Percentiles rank a stretch among this genome's conserved stretches.
Evolutionary conservation across 2,113 vertebrate species (phyloP).

Genomic region (Dicerorhinus sumatrensis): DNA sequence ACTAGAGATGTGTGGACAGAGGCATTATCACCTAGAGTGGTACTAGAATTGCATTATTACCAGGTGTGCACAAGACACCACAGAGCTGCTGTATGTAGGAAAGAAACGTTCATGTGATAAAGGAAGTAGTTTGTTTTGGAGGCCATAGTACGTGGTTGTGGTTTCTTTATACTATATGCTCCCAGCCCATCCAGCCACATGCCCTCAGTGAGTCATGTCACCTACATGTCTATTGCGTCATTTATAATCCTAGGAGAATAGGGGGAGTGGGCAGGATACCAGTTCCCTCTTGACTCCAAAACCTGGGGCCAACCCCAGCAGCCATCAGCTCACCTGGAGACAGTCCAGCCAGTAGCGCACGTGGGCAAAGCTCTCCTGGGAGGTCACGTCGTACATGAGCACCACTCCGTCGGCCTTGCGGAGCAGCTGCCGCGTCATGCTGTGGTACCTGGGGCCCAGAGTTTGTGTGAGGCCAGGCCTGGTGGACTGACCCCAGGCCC

Average conservation of each 20-base stretch:
- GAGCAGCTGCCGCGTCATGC: conserved; percentile 93
- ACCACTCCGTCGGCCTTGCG: conserved; percentile 94
- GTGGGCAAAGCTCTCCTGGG: conserved; percentile 87
- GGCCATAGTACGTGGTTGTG: neutral
- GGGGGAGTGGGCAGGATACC: neutral
- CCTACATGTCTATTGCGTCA: neutral
- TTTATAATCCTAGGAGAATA: neutral
- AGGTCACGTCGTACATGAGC: conserved; percentile 96
- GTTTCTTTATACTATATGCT: neutral
- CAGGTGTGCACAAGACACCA: neutral
- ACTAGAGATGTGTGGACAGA: neutral
- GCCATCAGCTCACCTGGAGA: conserved; percentile 88
- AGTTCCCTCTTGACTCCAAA: neutral
- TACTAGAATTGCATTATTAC: neutral
- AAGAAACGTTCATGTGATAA: neutral
- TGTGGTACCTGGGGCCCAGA: conserved; percentile 91
- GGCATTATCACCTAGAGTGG: no score
- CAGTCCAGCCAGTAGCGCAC: conserved; percentile 93
- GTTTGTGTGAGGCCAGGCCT: neutral
- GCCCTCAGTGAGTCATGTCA: rapidly evolving
- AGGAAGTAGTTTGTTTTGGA: neutral
- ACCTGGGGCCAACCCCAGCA: rapidly evolving
- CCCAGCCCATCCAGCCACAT: neutral
- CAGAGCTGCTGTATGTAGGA: neutral
- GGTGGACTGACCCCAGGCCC: neutral